Evolutionary conservation across 2,888 invertebrate genomes (phyloP).

Genomic region (Eupithecia insigniata): DNA sequence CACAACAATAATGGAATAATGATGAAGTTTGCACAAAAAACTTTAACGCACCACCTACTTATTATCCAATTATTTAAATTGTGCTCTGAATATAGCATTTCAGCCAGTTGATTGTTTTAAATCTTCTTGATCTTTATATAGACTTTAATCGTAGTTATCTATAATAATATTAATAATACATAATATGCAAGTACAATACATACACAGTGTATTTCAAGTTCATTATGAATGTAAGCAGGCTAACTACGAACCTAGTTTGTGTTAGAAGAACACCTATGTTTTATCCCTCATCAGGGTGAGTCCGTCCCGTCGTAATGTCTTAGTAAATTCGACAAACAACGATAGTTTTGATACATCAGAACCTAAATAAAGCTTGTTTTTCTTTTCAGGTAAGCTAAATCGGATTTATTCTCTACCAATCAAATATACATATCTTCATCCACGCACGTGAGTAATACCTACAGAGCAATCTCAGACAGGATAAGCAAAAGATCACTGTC

Average conservation of each 20-base stretch:
- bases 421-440: constrained; percentile 1
- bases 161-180: too few species aligned
- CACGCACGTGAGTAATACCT: constrained; percentile 30
- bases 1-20: constrained; percentile 44
- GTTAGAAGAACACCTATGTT: neutral
- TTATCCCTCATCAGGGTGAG: neutral
- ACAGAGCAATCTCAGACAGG: neutral
- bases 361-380: constrained; percentile 11
- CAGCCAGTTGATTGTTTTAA: neutral
- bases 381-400: constrained; percentile 44
- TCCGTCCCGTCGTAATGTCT: neutral
- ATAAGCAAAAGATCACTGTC: neutral
- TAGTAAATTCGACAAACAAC: neutral
- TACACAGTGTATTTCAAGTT: neutral
- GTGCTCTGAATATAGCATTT: constrained; percentile 1
- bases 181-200: neutral
- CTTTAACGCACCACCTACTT: constrained; percentile 17
- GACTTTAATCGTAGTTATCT: too few species aligned
- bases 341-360: neutral
- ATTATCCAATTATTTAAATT: constrained; percentile 11
- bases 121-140: neutral
- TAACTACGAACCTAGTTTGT: neutral
- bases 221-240: neutral
- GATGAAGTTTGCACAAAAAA: constrained; percentile 29
- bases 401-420: constrained; percentile 22